Base-by-base conservation (phyloP, 1,140 invertebrate genomes). In the Bombus picipes region DNA sequence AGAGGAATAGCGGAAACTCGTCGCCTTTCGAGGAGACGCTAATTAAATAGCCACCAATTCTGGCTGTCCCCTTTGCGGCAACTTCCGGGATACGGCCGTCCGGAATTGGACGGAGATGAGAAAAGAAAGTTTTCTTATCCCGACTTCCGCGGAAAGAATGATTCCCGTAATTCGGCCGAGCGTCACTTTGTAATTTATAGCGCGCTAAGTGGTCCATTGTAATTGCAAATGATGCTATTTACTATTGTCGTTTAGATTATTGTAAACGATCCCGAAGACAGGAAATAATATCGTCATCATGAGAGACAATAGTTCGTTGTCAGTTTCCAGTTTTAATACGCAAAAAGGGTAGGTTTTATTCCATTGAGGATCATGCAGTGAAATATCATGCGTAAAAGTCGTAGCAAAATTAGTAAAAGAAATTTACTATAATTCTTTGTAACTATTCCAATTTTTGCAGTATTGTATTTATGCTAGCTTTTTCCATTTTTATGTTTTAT, bases 221-320 rank as follows among this genome's bases (percentile, higher is more conserved):
- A 90, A 90, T 90, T 90, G 88, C 86, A 90, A 72, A 90, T 90
- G 75, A 86, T 77, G 72, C 47, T 85, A 88, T 88, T 70, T 76
- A 81, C 85, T 86, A 81, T 89, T 85, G 75, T 89, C 76, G 15
- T 80, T 70, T 72, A 32, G 32, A 39, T 85, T 87, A 85, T 83
- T 76, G 83, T 84, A 59, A 83, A 73, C 70, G 79, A 59, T 43
- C n/a, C 53, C 22, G 70, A 53, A 53, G 79, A 22, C 43, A 53
- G 73, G 41, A 53, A 87, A 73, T 13, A 41, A 65, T 75, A 62
- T 62, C 68, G 43, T 53, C 53, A 12, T 71, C 39, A 9, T 18
- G 22, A 9, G 43, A 77, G 72, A 77, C 47, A 43, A 77, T 76
- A 57, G 65, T 75, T 32, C 18, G 53, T 87, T 79, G 66, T 22